phyloP scores from a whole-genome alignment of 2,888 invertebrate genomes.

The Urechis unicinctus region DNA sequence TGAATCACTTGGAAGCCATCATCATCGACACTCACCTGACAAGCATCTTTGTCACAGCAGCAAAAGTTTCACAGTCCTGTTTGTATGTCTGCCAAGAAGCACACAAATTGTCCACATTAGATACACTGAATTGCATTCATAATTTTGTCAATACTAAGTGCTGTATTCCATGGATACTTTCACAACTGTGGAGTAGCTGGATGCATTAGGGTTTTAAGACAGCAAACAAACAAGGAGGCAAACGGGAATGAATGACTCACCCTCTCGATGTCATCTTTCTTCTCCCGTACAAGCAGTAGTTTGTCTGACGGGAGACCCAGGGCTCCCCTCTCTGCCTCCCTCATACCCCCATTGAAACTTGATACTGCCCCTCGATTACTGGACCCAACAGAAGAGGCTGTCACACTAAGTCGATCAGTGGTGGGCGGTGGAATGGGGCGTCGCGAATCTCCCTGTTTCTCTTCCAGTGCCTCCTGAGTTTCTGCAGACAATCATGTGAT shows the following conservation, averaged over 20 bases:
- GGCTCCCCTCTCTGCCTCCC: conserved; percentile 12
- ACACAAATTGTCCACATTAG: too few species aligned
- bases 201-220: background rate
- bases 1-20: background rate
- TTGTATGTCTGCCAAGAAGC: conserved; percentile 22
- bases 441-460: too few species aligned
- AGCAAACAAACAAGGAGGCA: conserved; percentile 7
- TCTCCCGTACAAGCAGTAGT: conserved; percentile 19
- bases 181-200: background rate
- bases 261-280: conserved; percentile 27
- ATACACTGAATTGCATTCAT: too few species aligned
- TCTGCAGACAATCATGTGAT: too few species aligned
- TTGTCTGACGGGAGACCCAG: conserved; percentile 20
- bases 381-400: too few species aligned
- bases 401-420: too few species aligned
- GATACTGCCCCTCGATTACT: too few species aligned
- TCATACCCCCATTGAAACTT: conserved; percentile 5
- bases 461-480: too few species aligned
- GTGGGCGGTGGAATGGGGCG: too few species aligned
- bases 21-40: conserved; percentile 20
- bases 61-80: conserved; percentile 34
- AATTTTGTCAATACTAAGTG: too few species aligned
- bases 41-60: conserved; percentile 30
- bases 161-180: too few species aligned
- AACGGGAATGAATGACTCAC: too few species aligned